Conservation (phyloP, 2,888 invertebrate species). For the Eledone cirrhosa region DNA sequence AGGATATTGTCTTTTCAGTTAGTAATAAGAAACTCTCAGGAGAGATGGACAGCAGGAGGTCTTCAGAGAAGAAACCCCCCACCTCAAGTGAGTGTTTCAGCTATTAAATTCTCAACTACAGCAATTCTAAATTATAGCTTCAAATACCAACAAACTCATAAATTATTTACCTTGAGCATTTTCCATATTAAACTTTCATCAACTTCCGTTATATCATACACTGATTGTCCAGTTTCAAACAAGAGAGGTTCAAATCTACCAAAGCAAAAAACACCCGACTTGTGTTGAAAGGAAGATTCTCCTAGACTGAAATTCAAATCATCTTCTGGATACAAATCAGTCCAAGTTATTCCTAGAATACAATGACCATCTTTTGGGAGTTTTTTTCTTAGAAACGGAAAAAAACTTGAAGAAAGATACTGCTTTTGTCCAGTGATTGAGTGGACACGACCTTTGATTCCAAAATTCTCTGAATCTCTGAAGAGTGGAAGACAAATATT, state of each 20-base stretch:
- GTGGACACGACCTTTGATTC: slow-evolving; percentile 48
- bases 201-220: slow-evolving; percentile 46
- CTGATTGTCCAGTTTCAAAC: slow-evolving; percentile 42
- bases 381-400: slow-evolving; percentile 43
- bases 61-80: too few species aligned
- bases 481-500: slow-evolving; percentile 44
- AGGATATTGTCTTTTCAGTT: too few species aligned
- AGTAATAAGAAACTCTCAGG: too few species aligned
- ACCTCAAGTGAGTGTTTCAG: too few species aligned
- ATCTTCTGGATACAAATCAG: slow-evolving; percentile 62
- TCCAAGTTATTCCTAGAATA: slow-evolving; percentile 62
- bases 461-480: slow-evolving; percentile 45
- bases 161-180: slow-evolving; percentile 53
- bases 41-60: too few species aligned
- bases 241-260: slow-evolving; percentile 58
- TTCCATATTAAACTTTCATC: slow-evolving; percentile 57
- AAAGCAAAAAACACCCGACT: slow-evolving; percentile 59
- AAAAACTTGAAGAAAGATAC: slow-evolving; percentile 53
- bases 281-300: slow-evolving; percentile 48
- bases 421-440: slow-evolving; percentile 54
- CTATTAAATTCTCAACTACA: too few species aligned
- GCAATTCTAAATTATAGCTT: too few species aligned
- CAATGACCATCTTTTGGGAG: slow-evolving; percentile 55
- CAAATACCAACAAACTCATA: neutral
- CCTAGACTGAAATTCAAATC: slow-evolving; percentile 63